Evolutionary conservation across 2,888 invertebrate genomes (phyloP), one percentile per base, ranked within the genome.

Genomic region (Bugulina stolonifera): DNA sequence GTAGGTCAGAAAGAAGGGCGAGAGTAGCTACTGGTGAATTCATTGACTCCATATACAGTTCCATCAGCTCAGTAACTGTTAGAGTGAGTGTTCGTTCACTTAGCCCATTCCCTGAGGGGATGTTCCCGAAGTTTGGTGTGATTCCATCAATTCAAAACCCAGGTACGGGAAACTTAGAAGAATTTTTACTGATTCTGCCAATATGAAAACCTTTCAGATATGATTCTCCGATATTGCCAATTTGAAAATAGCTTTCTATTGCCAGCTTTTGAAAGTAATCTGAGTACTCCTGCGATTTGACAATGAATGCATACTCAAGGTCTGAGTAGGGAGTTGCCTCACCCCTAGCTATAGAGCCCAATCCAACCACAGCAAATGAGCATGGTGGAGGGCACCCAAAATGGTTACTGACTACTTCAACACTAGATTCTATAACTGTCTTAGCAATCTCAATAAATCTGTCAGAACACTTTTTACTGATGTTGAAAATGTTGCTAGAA

Each of bases 321-420:
- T 57, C 57, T 3, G 57, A 57, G 23, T 57, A 57, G 14, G 57
- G 57, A 57, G 57, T 57, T n/a, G 57, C 57, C 25, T 57, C 57
- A 18, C 57, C 57, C 25, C 57, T 57, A 57, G 57, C 57, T 57
- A 57, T 57, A n/a, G 57, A 57, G 5, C 57, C 57, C 25, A 57
- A 57, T 5, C 22, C 57, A 57, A 57, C 3, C 5, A 57, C 23
- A n/a, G 57, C 57, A 57, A 23, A 57, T 5, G 14, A 18, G 25
- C 57, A 57, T n/a, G 57, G 57, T n/a, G n/a, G n/a, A n/a, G n/a
- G n/a, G n/a, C n/a, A n/a, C n/a, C n/a, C n/a, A n/a, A n/a, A n/a
- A 5, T 5, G n/a, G 3, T n/a, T n/a, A 23, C 57, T 23, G 5
- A 57, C 23, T 5, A 57, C 3, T 5, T 57, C 23, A 23, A 23